Base-by-base conservation (phyloP, 2,797 vertebrate species). In the Masticophis lateralis region DNA sequence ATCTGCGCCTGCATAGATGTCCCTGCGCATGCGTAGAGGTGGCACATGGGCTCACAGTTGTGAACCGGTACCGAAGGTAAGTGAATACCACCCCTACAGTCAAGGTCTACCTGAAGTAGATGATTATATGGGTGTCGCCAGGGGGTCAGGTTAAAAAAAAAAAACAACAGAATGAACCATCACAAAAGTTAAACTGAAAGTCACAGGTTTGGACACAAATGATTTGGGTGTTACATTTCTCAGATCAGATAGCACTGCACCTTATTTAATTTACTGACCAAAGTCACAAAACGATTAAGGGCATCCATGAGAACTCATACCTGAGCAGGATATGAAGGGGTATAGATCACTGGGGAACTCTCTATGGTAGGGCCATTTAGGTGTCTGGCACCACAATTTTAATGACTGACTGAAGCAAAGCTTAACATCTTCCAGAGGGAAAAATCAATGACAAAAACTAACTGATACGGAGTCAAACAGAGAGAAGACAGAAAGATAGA, bases 91-190 rank as follows among this genome's bases (percentile, higher is more conserved):
- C 1, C 47, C 47, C 47, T 51, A 51, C 7, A 8, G 47, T 51
- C 47, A 3, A 74, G n/a, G 66, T 7, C 66, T 37, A 69, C 6
- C n/a, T 69, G 95, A n/a, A 98, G 98, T 97, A 97, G 98, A 98
- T 98, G 98, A 98, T 97, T 98, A 98, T 98, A 98, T 98, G 98
- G 97, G 97, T 98, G 98, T 98, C 98, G 98, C 97, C 95, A 98
- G 98, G 91, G 98, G 98, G 97, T 98, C 98, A 98, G 98, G 97
- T 96, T 98, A 18, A 74, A 66, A 63, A 63, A 63, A 98, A 98
- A 99, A 10, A 47, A 5, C 47, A 37, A 98, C 96, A 98, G 98
- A 98, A 98, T 99, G 98, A 98, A 51, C 47, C 98, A 98, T 97
- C 96, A 97, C 98, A 98, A 95, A 96, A 98, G 95, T 97, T 93